Evolutionary conservation across 2,113 vertebrate genomes (phyloP).

Genomic region (Psittacara wagleri): DNA sequence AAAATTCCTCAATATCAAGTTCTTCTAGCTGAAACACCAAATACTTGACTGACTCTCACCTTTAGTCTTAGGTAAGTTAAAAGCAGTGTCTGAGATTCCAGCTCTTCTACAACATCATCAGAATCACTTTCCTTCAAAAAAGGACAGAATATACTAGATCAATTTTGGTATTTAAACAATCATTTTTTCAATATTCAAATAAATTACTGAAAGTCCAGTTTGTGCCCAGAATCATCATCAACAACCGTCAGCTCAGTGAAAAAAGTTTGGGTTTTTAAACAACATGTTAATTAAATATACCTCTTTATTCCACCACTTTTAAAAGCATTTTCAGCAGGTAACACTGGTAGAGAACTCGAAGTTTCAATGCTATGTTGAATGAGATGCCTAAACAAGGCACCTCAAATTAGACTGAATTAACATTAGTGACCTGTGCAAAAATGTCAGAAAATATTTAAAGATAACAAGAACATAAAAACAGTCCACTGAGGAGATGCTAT

Average conservation of each 20-base stretch:
- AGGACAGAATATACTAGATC: background rate
- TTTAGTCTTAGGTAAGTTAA: slow-evolving; percentile 53
- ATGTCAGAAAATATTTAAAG: background rate
- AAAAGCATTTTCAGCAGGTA: background rate
- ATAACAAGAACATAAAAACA: background rate
- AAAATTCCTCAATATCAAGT: background rate
- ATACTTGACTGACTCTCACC: slow-evolving; percentile 36
- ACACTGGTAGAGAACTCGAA: background rate
- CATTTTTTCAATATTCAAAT: background rate
- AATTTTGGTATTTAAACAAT: background rate
- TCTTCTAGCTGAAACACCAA: background rate
- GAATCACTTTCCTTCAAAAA: background rate
- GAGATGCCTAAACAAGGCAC: background rate
- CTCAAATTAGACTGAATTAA: background rate
- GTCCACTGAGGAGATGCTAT: background rate
- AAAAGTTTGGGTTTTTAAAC: background rate
- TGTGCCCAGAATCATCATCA: background rate
- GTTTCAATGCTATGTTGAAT: background rate
- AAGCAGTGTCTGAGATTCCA: slow-evolving; percentile 70
- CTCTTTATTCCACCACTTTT: background rate
- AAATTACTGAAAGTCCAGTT: background rate
- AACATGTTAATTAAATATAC: background rate
- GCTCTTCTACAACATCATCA: background rate
- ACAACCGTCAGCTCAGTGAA: background rate
- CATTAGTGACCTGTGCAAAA: background rate